Conservation (phyloP, 1,140 invertebrate species). For the Bicyclus anynana region DNA sequence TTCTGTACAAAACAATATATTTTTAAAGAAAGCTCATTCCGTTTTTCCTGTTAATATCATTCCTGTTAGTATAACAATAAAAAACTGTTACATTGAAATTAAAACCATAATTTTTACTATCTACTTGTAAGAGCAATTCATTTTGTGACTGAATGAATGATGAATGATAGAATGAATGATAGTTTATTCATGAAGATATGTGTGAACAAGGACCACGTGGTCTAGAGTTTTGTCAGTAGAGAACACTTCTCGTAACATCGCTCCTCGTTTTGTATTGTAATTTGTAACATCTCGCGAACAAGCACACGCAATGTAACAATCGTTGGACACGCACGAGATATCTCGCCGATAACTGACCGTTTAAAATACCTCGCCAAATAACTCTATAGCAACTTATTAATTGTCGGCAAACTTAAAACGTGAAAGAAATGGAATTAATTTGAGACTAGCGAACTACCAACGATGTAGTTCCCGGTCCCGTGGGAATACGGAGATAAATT, state of each 20-base stretch:
- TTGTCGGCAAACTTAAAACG: background rate
- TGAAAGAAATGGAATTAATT: background rate
- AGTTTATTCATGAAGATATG: background rate
- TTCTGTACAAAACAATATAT: too few species aligned
- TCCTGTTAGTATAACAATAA: too few species aligned
- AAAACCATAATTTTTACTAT: too few species aligned
- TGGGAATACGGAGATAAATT: too few species aligned
- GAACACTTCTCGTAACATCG: background rate
- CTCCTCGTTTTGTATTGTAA: background rate
- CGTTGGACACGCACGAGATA: background rate
- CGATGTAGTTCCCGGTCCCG: too few species aligned
- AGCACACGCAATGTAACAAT: background rate
- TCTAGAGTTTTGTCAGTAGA: background rate
- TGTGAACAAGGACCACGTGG: background rate
- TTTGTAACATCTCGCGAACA: background rate
- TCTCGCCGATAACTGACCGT: background rate
- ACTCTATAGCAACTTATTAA: background rate
- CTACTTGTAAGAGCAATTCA: too few species aligned
- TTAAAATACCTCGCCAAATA: background rate
- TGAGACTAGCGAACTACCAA: too few species aligned
- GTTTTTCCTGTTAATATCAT: too few species aligned
- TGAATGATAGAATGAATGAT: too few species aligned
- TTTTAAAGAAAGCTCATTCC: too few species aligned
- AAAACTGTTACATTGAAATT: too few species aligned
- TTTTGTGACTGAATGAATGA: too few species aligned